Base-by-base conservation (phyloP, 2,113 vertebrate genomes). In the Tetraodon nigroviridis region DNA sequence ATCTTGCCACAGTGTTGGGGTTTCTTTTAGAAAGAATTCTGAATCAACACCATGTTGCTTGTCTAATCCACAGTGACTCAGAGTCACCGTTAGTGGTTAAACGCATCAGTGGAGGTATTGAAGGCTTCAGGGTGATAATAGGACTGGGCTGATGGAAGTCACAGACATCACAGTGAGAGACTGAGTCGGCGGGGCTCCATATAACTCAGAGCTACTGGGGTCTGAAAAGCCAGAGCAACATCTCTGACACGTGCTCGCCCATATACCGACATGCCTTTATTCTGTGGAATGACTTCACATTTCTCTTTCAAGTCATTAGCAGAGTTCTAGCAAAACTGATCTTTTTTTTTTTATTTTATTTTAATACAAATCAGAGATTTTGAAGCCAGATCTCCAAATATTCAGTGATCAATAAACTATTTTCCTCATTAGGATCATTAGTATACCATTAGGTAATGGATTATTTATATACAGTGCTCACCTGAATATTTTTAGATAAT, bases 121-220 rank as follows among this genome's bases (percentile, higher is more conserved):
- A 37, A 49, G 53, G 67, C 51, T 57, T 59, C 52, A 59, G 73
- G 73, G 64, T 72, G 67, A 55, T 76, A 79, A 75, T 58, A 51
- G 65, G 45, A 81, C 68, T 41, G 59, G 65, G 73, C 76, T 78
- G 76, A 82, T 40, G 71, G 82, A 81, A 59, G 47, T 32, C 64
- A 47, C 42, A 77, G 52, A 67, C 64, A 27, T 22, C 61, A 27
- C 24, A 27, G 24, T 27, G 24, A 27, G 24, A 6, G 65, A 81
- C 64, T 79, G 73, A 77, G 65, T 79, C 82, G 75, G 70, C 68
- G n/a, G 48, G 57, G 62, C 71, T 64, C 75, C 64, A 62, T 67
- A 79, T 70, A 67, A 80, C 41, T 61, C 49, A 48, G 17, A 61
- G 70, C 58, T 59, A 65, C 75, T 79, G 79, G 76, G 70, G 79